These are phyloP conservation scores for Chiloscyllium plagiosum DNA, from an alignment of 2,113 vertebrate species.

Conservation along the genomic window DNA sequence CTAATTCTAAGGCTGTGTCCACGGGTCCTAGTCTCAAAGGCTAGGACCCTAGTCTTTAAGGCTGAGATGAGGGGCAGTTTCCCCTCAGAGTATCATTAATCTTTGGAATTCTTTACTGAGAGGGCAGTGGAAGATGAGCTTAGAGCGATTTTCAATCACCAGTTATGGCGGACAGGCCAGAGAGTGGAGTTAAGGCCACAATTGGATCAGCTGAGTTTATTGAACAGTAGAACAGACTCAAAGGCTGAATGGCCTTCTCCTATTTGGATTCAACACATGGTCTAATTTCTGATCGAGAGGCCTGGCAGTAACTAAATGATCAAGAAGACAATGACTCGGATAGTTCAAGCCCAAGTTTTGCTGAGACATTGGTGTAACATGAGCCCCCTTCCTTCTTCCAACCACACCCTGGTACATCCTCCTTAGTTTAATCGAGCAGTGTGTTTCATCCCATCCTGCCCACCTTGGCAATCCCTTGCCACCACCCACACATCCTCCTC, in stretches of 20 bases:
- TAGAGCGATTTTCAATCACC: not conserved
- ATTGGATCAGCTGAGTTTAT: not conserved
- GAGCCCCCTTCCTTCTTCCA: not conserved
- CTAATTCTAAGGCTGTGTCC: no score
- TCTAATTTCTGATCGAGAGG: not conserved
- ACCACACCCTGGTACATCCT: not conserved
- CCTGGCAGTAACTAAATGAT: not conserved
- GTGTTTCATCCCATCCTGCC: not conserved
- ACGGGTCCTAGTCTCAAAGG: no score
- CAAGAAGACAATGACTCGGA: not conserved
- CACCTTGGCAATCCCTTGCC: not conserved
- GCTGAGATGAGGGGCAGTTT: not conserved
- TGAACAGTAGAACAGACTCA: not conserved
- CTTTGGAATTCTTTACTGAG: not conserved
- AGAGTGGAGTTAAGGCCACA: no score
- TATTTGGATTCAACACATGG: not conserved
- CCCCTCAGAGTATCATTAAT: not conserved
- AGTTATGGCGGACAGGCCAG: no score
- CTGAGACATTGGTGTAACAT: not conserved
- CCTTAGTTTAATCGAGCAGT: not conserved
- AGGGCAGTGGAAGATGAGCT: not conserved
- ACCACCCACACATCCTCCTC: not conserved
- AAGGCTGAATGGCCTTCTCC: not conserved
- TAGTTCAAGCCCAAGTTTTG: not conserved
- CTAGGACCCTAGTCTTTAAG: no score